phyloP scores from a whole-genome alignment of 2,888 invertebrate species.

The Acleris holmiana region DNA sequence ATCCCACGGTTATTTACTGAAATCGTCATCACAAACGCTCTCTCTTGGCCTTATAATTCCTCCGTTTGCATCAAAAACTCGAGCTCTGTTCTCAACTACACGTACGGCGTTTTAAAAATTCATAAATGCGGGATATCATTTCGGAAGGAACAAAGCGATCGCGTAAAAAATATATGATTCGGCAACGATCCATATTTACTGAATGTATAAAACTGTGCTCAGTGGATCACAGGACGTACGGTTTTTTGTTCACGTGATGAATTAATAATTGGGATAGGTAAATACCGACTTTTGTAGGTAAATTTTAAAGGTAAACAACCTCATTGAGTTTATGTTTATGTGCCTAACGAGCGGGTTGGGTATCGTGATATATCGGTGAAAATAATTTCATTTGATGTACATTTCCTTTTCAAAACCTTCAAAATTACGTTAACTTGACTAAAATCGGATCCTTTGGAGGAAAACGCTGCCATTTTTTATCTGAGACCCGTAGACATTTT shows the following conservation, averaged over 20 bases:
- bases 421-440: no score
- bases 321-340: neutral
- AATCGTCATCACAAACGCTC: constrained; percentile 10
- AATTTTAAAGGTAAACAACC: neutral
- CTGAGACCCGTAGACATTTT: no score
- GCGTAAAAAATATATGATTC: constrained; percentile 33
- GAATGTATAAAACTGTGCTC: constrained; percentile 16
- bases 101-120: constrained; percentile 33
- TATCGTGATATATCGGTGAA: no score
- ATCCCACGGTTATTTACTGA: constrained; percentile 14
- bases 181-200: constrained; percentile 25
- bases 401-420: no score
- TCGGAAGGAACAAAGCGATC: constrained; percentile 33
- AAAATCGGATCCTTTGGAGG: no score
- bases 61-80: constrained; percentile 19
- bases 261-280: constrained; percentile 12
- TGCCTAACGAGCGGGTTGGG: neutral
- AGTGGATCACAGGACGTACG: neutral
- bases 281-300: constrained; percentile 1
- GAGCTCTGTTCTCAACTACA: constrained; percentile 23
- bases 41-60: constrained; percentile 16
- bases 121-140: constrained; percentile 30
- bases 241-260: constrained; percentile 13
- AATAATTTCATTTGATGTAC: no score
- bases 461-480: no score